Base-by-base conservation (phyloP, 2,113 vertebrate species). In the Lichenostomus cassidix region DNA sequence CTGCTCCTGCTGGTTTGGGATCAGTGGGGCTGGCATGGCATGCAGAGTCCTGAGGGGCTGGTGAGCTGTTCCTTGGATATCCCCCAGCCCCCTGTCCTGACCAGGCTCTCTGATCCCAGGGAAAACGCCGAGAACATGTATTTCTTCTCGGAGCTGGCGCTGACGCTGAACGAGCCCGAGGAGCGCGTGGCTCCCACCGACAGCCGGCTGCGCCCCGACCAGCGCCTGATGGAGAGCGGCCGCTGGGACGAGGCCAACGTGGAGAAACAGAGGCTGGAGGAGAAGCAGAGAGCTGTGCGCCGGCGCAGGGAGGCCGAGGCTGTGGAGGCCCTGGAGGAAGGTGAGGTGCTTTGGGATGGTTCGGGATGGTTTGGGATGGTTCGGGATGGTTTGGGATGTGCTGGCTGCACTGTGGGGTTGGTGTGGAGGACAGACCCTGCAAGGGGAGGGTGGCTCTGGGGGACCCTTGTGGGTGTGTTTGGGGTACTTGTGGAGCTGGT, bases 71-170 rank as follows among this genome's bases (percentile, higher is more conserved):
- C 60, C 44, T 0, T 4, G 7, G 65, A 41, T 2, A 0, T n/a
- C 16, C 12, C 55, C 60, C 4, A 14, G 42, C 42, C n/a, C 5
- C 0, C 46, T 4, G 0, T 3, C 5, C 81, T 76, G 28, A 85
- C 0, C 2, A 0, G 42, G 39, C 80, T 64, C 20, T 92, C 2
- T 0, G 60, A 4, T 8, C 1, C 10, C 96, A 99, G 99, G 96
- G 99, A 99, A 15, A 99, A 99, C 1, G 98, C 99, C 0, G 99
- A 99, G 97, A 99, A 99, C 98, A 99, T 99, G 99, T 98, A 99
- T 87, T 99, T 98, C 96, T 99, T 99, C 98, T 99, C 99, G 1
- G 97, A 98, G 87, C 98, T 99, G 97, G 99, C 99, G 8, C 96
- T 99, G 91, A 99, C 99, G n/a, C 97, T 99, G 76, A 99, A 99